Percentiles rank a stretch among this genome's conserved stretches.
Evolutionary conservation across 2,113 vertebrate genomes (phyloP).

Genomic region (Dermatemys mawii): DNA sequence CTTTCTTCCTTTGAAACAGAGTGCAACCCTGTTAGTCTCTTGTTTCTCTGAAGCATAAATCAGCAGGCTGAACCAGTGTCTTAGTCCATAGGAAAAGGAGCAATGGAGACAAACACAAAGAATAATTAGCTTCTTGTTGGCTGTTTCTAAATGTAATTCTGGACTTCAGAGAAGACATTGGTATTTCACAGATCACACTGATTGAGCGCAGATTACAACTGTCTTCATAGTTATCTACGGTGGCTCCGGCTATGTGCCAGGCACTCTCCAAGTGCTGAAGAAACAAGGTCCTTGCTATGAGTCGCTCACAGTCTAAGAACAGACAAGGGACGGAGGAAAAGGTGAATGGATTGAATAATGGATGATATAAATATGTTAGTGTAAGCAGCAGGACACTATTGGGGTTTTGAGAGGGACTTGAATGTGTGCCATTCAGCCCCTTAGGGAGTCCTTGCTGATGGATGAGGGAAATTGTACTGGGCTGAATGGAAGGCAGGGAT

Average conservation of each 20-base stretch:
- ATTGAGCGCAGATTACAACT: slow-evolving; percentile 52
- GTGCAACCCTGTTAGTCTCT: not conserved
- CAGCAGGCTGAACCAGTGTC: slow-evolving; percentile 6
- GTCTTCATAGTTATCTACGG: slow-evolving; percentile 32
- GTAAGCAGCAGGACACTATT: not conserved
- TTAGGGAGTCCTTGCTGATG: not conserved
- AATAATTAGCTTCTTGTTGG: slow-evolving; percentile 65
- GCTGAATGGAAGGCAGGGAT: not conserved
- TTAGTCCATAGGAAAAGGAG: not conserved
- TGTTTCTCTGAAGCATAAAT: slow-evolving; percentile 21
- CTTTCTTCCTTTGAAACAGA: not conserved
- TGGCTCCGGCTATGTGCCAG: not conserved
- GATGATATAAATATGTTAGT: not conserved
- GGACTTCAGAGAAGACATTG: slow-evolving; percentile 47
- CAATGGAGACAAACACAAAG: slow-evolving; percentile 45
- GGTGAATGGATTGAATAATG: not conserved
- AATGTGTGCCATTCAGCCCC: too few relatives aligned
- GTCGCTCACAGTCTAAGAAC: not conserved
- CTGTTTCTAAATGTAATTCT: slow-evolving; percentile 54
- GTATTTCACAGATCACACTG: slow-evolving; percentile 27
- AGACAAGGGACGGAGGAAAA: not conserved
- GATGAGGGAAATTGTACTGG: not conserved
- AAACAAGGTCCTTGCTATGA: not conserved
- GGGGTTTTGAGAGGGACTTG: not conserved
- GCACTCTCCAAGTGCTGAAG: not conserved